A percentile compares a stretch with the other conserved stretches of the same genome.
Evolutionary conservation across 2,113 vertebrate species (phyloP).

Genomic region (Anas platyrhynchos): DNA sequence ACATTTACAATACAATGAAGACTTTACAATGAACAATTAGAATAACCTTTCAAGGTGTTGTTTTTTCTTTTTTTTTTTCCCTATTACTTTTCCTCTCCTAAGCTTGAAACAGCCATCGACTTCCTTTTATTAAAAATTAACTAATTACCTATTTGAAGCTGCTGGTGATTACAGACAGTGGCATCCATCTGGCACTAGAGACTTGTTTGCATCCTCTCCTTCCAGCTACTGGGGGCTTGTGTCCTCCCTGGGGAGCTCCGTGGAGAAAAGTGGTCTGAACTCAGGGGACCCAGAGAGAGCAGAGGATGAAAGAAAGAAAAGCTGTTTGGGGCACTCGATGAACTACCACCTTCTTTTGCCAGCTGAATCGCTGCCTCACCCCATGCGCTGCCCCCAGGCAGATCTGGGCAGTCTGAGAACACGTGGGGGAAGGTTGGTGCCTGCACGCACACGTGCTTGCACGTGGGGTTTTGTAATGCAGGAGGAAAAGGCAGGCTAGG

Average conservation of each 20-base stretch:
- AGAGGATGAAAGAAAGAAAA: background rate
- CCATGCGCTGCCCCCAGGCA: background rate
- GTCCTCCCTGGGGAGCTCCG: background rate
- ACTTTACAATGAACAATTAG: background rate
- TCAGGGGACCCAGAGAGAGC: background rate
- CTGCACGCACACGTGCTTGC: background rate
- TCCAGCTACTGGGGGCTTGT: background rate
- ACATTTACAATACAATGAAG: background rate
- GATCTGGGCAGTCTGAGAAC: background rate
- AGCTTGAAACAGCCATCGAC: background rate
- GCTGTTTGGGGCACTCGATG: background rate
- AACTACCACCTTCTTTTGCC: background rate
- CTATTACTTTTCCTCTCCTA: background rate
- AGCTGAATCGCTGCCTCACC: background rate
- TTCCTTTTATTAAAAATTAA: background rate
- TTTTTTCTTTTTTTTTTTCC: background rate
- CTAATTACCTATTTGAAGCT: background rate
- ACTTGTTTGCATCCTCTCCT: background rate
- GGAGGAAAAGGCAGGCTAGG: background rate
- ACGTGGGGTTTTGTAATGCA: background rate
- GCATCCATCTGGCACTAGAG: background rate
- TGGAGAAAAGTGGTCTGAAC: background rate
- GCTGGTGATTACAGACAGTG: background rate
- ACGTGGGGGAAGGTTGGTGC: background rate
- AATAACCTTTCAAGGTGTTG: background rate